phyloP scores from a whole-genome alignment of 2,113 vertebrate species.

The Tor tambroides region DNA sequence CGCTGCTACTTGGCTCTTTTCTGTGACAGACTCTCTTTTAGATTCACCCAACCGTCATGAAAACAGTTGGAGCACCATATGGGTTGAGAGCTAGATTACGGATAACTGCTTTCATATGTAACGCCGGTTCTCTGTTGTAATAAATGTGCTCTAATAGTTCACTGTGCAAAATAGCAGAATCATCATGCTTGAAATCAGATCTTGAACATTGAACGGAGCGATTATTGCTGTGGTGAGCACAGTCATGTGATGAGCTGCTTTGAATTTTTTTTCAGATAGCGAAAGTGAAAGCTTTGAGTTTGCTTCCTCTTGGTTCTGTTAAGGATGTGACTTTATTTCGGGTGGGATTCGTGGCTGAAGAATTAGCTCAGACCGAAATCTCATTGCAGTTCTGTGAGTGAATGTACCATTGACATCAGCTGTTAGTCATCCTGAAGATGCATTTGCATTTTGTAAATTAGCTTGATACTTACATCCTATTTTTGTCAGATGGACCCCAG shows the following conservation, averaged over 20 bases:
- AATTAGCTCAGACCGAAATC: too few species aligned
- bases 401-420: too few species aligned
- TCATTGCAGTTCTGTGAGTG: background rate
- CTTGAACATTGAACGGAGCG: background rate
- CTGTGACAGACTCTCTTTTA: slow-evolving; percentile 50
- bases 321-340: slow-evolving; percentile 5
- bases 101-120: slow-evolving; percentile 21
- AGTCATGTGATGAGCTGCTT: background rate
- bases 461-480: background rate
- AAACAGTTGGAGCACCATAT: slow-evolving; percentile 54
- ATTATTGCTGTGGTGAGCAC: slow-evolving; percentile 9
- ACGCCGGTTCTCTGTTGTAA: background rate
- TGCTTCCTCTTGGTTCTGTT: slow-evolving; percentile 11
- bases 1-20: slow-evolving; percentile 33
- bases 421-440: background rate
- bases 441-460: slow-evolving; percentile 3
- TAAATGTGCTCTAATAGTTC: background rate
- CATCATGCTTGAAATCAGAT: background rate
- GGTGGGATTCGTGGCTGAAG: background rate
- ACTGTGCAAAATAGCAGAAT: background rate
- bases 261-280: slow-evolving; percentile 21
- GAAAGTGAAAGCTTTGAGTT: slow-evolving; percentile 38
- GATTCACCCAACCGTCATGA: slow-evolving; percentile 26
- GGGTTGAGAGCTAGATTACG: slow-evolving; percentile 44
- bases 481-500: background rate